Percentiles rank a stretch among this genome's conserved stretches.
phyloP scores from a whole-genome alignment of 2,888 invertebrate genomes.

The Melinaea marsaeus region DNA sequence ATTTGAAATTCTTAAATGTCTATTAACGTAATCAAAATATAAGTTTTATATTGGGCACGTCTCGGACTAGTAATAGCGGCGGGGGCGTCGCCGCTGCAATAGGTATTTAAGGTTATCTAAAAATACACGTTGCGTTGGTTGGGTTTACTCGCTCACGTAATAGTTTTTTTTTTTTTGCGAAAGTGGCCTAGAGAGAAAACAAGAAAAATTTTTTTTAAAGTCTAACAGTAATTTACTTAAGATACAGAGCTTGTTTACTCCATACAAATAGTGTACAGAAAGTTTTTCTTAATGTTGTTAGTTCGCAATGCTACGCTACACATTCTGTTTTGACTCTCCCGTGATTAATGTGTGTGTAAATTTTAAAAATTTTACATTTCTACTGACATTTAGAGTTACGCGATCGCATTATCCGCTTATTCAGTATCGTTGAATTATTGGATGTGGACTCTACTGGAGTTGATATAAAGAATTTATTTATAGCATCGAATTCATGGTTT shows the following conservation, averaged over 20 bases:
- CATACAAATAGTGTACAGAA: background rate
- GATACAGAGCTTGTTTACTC: slow-evolving; percentile 9
- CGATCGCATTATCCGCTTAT: slow-evolving; percentile 28
- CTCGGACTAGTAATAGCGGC: slow-evolving; percentile 27
- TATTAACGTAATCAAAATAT: slow-evolving; percentile 20
- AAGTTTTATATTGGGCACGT: slow-evolving; percentile 24
- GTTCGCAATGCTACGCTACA: background rate
- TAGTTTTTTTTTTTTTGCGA: slow-evolving; percentile 40
- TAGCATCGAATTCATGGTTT: too few relatives aligned
- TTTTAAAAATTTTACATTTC: slow-evolving; percentile 18
- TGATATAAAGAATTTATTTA: background rate
- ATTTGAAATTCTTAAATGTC: background rate
- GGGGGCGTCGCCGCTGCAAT: slow-evolving; percentile 48
- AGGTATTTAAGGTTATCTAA: slow-evolving; percentile 52
- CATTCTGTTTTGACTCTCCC: background rate
- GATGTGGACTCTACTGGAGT: too few relatives aligned
- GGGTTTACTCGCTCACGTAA: slow-evolving; percentile 25
- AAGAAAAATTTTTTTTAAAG: background rate
- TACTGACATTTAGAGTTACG: slow-evolving; percentile 15
- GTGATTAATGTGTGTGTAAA: slow-evolving; percentile 14
- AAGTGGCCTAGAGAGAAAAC: slow-evolving; percentile 10
- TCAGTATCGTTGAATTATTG: slow-evolving; percentile 13
- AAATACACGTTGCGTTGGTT: slow-evolving; percentile 53
- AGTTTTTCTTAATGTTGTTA: background rate
- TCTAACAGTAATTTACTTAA: background rate